These are phyloP conservation scores for Oncorhynchus mykiss DNA, from an alignment of 2,113 vertebrate genomes.

Conservation along the genomic window DNA sequence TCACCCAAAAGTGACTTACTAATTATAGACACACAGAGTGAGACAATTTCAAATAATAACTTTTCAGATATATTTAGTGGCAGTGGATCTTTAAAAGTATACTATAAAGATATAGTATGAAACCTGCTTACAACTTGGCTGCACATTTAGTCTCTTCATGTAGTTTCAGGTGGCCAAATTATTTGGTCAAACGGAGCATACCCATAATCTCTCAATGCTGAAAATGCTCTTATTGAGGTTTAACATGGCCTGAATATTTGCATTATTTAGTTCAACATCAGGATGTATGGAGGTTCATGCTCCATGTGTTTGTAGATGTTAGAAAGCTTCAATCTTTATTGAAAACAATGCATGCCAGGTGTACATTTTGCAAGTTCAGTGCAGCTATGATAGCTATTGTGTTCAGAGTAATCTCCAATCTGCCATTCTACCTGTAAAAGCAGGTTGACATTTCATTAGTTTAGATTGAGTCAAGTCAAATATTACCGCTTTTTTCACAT, in stretches of 20 bases:
- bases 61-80: background rate
- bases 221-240: background rate
- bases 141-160: too few species aligned
- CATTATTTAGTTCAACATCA: background rate
- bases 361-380: background rate
- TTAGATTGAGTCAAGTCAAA: slow-evolving; percentile 23
- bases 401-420: background rate
- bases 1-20: background rate
- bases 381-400: slow-evolving; percentile 5
- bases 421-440: background rate
- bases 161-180: too few species aligned
- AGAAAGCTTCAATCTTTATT: background rate
- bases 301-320: background rate
- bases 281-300: background rate
- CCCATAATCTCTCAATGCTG: background rate
- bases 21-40: background rate
- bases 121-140: background rate
- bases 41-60: background rate
- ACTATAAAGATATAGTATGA: background rate
- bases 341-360: slow-evolving; percentile 1
- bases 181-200: background rate
- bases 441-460: slow-evolving; percentile 26
- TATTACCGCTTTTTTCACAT: background rate
- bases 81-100: background rate
- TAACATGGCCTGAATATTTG: background rate